These are phyloP conservation scores for Mythimna impura DNA, from an alignment of 2,888 invertebrate genomes.

Conservation along the genomic window DNA sequence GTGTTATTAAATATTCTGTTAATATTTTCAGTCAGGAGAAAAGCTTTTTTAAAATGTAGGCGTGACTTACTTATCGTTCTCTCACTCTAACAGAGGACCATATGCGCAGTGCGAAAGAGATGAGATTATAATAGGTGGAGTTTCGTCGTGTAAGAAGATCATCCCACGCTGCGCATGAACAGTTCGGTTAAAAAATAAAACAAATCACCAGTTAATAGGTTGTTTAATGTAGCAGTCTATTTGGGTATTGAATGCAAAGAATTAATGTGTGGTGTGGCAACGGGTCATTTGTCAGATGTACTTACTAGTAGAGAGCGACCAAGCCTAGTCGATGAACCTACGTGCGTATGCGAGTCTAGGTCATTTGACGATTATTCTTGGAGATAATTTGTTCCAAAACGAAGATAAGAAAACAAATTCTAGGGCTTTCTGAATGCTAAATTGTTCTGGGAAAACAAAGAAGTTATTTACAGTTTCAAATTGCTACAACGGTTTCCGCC, in stretches of 20 bases:
- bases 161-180: constrained; percentile 74
- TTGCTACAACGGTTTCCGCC: neutral
- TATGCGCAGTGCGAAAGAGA: constrained; percentile 64
- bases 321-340: constrained; percentile 32
- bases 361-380: constrained; percentile 24
- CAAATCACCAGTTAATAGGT: constrained; percentile 76
- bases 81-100: constrained; percentile 58
- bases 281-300: constrained; percentile 61
- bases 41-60: constrained; percentile 65
- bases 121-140: constrained; percentile 75
- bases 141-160: constrained; percentile 66
- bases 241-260: constrained; percentile 66
- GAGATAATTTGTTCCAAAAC: constrained; percentile 15
- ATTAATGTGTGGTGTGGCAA: constrained; percentile 58
- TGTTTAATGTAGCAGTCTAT: constrained; percentile 72
- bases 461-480: neutral
- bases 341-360: constrained; percentile 23
- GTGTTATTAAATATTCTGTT: constrained; percentile 46
- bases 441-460: constrained; percentile 3
- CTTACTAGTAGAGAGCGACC: neutral
- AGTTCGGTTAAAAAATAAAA: constrained; percentile 75
- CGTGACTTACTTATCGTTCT: constrained; percentile 53
- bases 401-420: neutral
- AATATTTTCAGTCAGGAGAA: constrained; percentile 57
- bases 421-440: neutral